These are phyloP conservation scores for Oxygymnocypris stewartii DNA, from an alignment of 2,113 vertebrate species.

Conservation along the genomic window DNA sequence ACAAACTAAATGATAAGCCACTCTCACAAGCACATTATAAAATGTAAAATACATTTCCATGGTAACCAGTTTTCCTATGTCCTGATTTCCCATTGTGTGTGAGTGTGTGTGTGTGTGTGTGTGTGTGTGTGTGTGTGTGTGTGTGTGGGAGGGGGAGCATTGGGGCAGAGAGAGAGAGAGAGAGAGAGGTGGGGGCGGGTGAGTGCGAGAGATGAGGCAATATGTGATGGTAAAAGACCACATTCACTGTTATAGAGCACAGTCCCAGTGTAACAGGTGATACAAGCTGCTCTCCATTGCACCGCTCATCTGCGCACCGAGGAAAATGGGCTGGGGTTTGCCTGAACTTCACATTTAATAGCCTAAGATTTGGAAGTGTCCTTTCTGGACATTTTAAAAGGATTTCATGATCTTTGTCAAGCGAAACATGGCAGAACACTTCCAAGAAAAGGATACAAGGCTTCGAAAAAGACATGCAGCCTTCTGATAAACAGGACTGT, in stretches of 20 bases:
- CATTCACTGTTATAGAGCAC: slow-evolving; percentile 38
- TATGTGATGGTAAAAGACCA: slow-evolving; percentile 37
- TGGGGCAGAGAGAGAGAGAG: slow-evolving; percentile 14
- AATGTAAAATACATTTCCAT: slow-evolving; percentile 71
- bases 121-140: too few relatives aligned
- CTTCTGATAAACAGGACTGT: neutral
- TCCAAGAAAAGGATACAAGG: neutral
- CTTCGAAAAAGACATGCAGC: slow-evolving; percentile 10
- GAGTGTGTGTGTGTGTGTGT: slow-evolving; percentile 37
- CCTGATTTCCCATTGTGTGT: slow-evolving; percentile 57
- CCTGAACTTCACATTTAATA: neutral
- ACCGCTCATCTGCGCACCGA: neutral
- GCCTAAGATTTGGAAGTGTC: neutral
- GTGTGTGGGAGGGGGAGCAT: slow-evolving; percentile 55
- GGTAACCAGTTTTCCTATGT: slow-evolving; percentile 70
- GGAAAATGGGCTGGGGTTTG: neutral
- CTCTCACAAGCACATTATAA: slow-evolving; percentile 15
- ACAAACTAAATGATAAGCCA: slow-evolving; percentile 34
- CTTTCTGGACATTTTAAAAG: neutral
- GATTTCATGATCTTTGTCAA: neutral
- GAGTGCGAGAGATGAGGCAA: slow-evolving; percentile 35
- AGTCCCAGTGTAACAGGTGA: slow-evolving; percentile 33
- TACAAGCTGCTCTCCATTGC: neutral
- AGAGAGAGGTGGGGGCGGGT: slow-evolving; percentile 42
- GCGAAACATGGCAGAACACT: neutral